Evolutionary conservation across 2,888 invertebrate species (phyloP), one percentile per base, ranked within the genome.

Genomic region (Cosmopolites sordidus): DNA sequence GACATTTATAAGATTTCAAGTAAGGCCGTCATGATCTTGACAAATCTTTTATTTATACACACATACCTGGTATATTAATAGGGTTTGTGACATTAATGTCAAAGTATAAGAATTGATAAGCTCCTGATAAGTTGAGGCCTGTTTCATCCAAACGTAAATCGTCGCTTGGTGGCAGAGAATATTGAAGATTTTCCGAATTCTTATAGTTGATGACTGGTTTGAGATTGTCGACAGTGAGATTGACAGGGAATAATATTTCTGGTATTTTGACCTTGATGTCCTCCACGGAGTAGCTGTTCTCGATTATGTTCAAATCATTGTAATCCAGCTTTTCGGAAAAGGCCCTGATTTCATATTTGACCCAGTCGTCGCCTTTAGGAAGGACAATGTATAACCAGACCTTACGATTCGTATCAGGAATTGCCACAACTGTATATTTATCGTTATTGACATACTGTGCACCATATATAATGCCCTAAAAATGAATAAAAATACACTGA

Each of bases 201-300:
- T 27, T 43, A 8, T 14, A 29, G n/a, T 14, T 29, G 1, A 29
- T 5, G n/a, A 43, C 15, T 5, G 43, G 43, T 14, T 33, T 44
- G n/a, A 44, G 12, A 1, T 16, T 11, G 17, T 33, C 33, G 12
- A 44, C 15, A 1, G 14, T 14, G 5, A 1, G 9, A 22, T 8
- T 22, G 12, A 16, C 1, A 2, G 11, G 16, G 11, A 29, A 16
- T 16, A 43, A 43, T 5, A 33, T 16, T 12, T 33, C 16, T 2
- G 44, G 44, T 16, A 44, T 33, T 33, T 44, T 44, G n/a, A 44
- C 15, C 5, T 33, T 33, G 11, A 16, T 9, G 16, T 33, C 12
- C 5, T 2, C n/a, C 4, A 12, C 9, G 1, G 11, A 4, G 1
- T 33, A n/a, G 16, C 2, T 2, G 2, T 30, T 11, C 6, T 33